Base-by-base conservation (phyloP, 2,113 vertebrate genomes). In the Theristicus caerulescens region DNA sequence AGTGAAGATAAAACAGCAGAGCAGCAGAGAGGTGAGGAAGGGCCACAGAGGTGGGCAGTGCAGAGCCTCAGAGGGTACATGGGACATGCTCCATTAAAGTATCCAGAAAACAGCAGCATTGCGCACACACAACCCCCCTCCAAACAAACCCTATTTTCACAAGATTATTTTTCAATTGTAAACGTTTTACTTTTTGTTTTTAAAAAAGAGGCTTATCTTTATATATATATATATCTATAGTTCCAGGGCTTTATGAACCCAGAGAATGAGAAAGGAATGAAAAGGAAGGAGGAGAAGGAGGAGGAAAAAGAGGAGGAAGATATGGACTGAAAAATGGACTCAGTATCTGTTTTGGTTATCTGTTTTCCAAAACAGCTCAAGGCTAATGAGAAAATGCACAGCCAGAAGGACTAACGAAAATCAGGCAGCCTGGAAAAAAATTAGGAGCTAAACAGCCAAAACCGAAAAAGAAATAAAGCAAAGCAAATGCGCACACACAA, bases 61-160 rank as follows among this genome's bases (percentile, higher is more conserved):
- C 96, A 97, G 97, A 97, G 94, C 94, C 96, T 97, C 96, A 96
- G 95, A 90, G 94, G 95, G 96, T 97, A 98, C 97, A 97, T 49
- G 91, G 88, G 95, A 97, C 96, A 97, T 94, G 97, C 96, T 97
- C 95, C 92, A 96, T 97, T 97, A 96, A 98, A 98, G 97, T 97
- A 98, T 97, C 96, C 98, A 90, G 96, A 88, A 96, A 97, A 97
- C 96, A 98, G 97, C 95, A 98, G 97, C 94, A 95, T 95, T 95
- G 91, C 94, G 97, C 96, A 97, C 91, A 97, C 81, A 97, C 72
- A 96, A 91, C 34, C 73, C 91, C 95, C 97, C 97, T 97, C 94
- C 95, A 97, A 96, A 97, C 88, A 97, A 95, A 97, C 88, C 86
- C 96, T 97, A 65, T 94, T 94, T 97, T 86, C 94, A 69, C 95